Conservation (phyloP, 2,113 vertebrate genomes). For the Phalacrocorax pelagicus region DNA sequence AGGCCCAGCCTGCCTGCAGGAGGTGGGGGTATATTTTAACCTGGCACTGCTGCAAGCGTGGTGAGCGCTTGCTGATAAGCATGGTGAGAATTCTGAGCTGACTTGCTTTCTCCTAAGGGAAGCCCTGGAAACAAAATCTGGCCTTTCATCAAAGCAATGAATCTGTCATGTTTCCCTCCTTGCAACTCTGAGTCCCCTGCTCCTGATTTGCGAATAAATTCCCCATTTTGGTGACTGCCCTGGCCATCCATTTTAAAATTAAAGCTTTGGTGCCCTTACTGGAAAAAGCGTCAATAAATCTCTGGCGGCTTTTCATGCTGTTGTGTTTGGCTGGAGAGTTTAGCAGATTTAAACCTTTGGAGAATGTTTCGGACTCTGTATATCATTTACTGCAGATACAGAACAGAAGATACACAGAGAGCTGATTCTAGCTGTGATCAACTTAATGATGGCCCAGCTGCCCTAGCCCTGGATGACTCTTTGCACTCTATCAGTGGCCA, state of each 20-base stretch:
- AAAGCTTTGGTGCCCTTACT: conserved; percentile 58
- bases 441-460: neutral
- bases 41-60: neutral
- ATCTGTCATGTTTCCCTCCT: conserved; percentile 72
- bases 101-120: conserved; percentile 21
- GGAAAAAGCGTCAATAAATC: conserved; percentile 62
- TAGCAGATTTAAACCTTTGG: conserved; percentile 65
- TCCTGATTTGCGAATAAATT: conserved; percentile 69
- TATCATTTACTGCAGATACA: neutral
- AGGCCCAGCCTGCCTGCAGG: neutral
- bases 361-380: conserved; percentile 24
- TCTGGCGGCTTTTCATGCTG: neutral
- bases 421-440: neutral
- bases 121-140: conserved; percentile 59
- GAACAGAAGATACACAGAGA: neutral
- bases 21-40: neutral
- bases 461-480: neutral
- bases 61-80: neutral
- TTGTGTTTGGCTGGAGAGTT: conserved; percentile 31
- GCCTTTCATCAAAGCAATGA: conserved; percentile 58
- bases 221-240: conserved; percentile 56
- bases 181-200: conserved; percentile 36
- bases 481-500: neutral
- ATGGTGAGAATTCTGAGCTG: neutral
- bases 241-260: conserved; percentile 66